Base-by-base conservation (phyloP, 2,797 vertebrate species). In the Miichthys miiuy region DNA sequence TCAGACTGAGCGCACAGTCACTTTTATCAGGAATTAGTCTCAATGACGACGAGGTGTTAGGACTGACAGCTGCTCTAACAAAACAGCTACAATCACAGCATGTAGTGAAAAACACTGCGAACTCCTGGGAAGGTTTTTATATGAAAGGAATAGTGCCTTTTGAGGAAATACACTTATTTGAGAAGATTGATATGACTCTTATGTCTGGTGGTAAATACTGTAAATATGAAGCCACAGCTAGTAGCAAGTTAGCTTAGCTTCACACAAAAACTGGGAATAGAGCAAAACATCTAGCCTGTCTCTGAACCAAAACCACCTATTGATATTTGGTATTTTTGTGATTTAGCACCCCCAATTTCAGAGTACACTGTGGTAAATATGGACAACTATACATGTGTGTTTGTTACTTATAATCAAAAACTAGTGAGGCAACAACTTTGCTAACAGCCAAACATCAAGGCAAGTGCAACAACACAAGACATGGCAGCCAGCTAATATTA, bases 1-100 rank as follows among this genome's bases (percentile, higher is more conserved):
- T 60, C 41, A 23, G 12, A 12, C 38, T 14, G 13, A 62, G 44
- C 75, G 56, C 61, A 21, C 61, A 21, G 12, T 21, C 18, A 17
- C 65, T 63, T 51, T 77, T 56, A 66, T 75, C 55, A 70, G 46
- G 66, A 75, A 74, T 68, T 50, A 73, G 73, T 57, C 38, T 63
- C 25, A n/a, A 2, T 23, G 50, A 68, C 16, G 68, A 9, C 16
- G 9, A 30, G 52, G 9, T 30, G 50, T 30, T 34, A 52, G 54
- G 25, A 57, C 51, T 63, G 68, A 76, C 64, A 50, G 69, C 70
- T 1, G 34, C n/a, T 65, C 55, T 65, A 21, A 55, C 25, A 3
- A 11, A 7, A 47, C 50, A 34, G 23, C 56, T 3, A 1, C 47
- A 13, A 58, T 41, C 27, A 57, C 18, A 18, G n/a, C 54, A 17